phyloP scores from a whole-genome alignment of 1,140 invertebrate species.

The Ceratina japonica region DNA sequence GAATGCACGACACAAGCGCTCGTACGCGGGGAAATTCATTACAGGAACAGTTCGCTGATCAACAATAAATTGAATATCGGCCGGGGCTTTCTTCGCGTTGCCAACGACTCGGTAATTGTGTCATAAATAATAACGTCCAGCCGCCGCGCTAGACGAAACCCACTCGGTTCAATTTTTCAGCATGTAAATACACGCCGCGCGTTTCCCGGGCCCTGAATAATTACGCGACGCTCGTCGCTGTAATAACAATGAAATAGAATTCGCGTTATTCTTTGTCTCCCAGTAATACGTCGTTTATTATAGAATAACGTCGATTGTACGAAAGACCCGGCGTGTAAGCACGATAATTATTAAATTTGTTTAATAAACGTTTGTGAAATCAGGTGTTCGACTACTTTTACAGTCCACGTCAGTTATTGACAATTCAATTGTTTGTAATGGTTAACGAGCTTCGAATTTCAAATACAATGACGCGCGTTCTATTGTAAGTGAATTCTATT shows the following conservation, averaged over 20 bases:
- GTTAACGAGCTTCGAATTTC: not conserved
- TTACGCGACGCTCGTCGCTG: not conserved
- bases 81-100: constrained; percentile 21
- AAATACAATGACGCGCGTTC: not conserved
- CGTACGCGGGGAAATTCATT: constrained; percentile 40
- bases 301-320: no score
- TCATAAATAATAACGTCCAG: constrained; percentile 38
- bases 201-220: not conserved
- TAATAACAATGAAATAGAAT: not conserved
- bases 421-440: not conserved
- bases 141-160: constrained; percentile 26
- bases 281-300: no score
- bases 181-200: not conserved
- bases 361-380: not conserved
- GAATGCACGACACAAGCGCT: constrained; percentile 2
- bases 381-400: not conserved
- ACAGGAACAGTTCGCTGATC: constrained; percentile 33
- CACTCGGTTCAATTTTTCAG: constrained; percentile 35
- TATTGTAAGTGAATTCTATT: not conserved
- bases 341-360: not conserved
- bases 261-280: not conserved
- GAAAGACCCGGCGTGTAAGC: no score
- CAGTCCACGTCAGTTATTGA: not conserved
- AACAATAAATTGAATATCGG: constrained; percentile 29
- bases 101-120: constrained; percentile 43